Percentiles rank a stretch among this genome's conserved stretches.
These are phyloP conservation scores for Nymphalis c-album DNA, from an alignment of 2,888 invertebrate species.

Conservation along the genomic window DNA sequence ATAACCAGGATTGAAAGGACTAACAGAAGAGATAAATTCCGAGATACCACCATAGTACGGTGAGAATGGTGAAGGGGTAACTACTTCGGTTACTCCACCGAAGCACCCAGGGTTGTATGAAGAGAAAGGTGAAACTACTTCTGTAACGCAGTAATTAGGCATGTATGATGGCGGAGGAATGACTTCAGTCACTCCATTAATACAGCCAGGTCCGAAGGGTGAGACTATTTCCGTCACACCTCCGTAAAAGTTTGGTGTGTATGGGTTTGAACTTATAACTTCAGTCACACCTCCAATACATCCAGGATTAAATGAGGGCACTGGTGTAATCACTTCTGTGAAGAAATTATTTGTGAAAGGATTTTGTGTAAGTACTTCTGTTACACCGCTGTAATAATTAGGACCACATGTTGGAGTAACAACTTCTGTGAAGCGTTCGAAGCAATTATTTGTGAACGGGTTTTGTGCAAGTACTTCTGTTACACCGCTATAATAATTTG, in stretches of 20 bases:
- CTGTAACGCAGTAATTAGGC: background rate
- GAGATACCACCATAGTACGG: slow-evolving; percentile 5
- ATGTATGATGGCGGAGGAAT: background rate
- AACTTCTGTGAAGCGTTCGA: slow-evolving; percentile 34
- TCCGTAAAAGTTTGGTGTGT: slow-evolving; percentile 9
- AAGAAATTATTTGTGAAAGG: too few species aligned
- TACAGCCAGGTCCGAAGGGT: slow-evolving; percentile 4
- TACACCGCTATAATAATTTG: slow-evolving; percentile 38
- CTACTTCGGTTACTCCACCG: slow-evolving; percentile 13
- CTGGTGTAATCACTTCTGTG: slow-evolving; percentile 6
- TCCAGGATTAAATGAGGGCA: background rate
- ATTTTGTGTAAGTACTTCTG: slow-evolving; percentile 17
- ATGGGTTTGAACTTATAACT: slow-evolving; percentile 16
- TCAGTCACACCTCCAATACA: slow-evolving; percentile 20
- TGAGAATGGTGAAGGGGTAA: slow-evolving; percentile 11
- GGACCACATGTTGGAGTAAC: slow-evolving; percentile 18
- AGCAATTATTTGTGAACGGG: slow-evolving; percentile 27
- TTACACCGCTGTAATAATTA: slow-evolving; percentile 23
- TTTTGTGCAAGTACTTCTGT: slow-evolving; percentile 26
- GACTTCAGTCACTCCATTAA: background rate
- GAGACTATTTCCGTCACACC: slow-evolving; percentile 15
- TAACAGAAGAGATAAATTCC: slow-evolving; percentile 6
- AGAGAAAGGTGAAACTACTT: background rate
- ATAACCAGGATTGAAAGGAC: slow-evolving; percentile 11
- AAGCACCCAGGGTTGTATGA: background rate